Percentiles rank a stretch among this genome's conserved stretches.
Evolutionary conservation across 2,113 vertebrate genomes (phyloP).

Genomic region (Gadus chalcogrammus): DNA sequence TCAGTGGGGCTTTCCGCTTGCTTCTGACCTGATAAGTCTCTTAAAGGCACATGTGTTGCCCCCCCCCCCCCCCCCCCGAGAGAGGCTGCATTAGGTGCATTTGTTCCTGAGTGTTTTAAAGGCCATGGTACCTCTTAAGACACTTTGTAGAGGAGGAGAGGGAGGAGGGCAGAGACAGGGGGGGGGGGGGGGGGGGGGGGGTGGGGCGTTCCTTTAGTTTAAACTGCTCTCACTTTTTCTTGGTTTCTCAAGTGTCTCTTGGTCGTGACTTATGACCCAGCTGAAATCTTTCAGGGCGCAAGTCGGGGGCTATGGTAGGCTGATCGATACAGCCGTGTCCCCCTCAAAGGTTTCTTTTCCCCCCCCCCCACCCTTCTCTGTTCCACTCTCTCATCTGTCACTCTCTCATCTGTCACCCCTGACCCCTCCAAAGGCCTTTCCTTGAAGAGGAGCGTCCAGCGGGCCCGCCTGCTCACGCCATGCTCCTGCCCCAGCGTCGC

Average conservation of each 20-base stretch:
- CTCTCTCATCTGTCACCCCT: conserved; percentile 60
- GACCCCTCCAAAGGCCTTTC: conserved; percentile 51
- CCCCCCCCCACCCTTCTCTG: conserved; percentile 37
- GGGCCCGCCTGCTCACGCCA: conserved; percentile 35
- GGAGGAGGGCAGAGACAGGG: not conserved
- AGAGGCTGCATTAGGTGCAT: conserved; percentile 29
- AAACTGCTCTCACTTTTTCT: conserved; percentile 26
- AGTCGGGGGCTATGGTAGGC: not conserved
- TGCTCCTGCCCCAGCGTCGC: conserved; percentile 41
- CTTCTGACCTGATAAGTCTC: conserved; percentile 37
- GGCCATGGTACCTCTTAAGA: conserved; percentile 62
- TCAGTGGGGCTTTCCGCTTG: conserved; percentile 7
- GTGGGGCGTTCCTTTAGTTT: conserved; percentile 35
- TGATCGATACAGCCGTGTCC: conserved; percentile 62
- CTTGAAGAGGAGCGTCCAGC: conserved; percentile 45
- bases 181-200: not conserved
- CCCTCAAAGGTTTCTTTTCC: conserved; percentile 51
- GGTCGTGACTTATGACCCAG: conserved; percentile 65
- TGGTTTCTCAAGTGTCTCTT: conserved; percentile 57
- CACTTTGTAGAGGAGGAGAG: conserved; percentile 69
- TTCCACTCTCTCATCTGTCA: conserved; percentile 67
- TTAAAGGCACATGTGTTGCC: conserved; percentile 48
- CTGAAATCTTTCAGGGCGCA: conserved; percentile 44
- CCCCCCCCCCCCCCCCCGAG: not conserved
- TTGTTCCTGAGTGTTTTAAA: conserved; percentile 26